Evolutionary conservation across 2,113 vertebrate species (phyloP), one percentile per base, ranked within the genome.

Genomic region (Charadrius vociferus): DNA sequence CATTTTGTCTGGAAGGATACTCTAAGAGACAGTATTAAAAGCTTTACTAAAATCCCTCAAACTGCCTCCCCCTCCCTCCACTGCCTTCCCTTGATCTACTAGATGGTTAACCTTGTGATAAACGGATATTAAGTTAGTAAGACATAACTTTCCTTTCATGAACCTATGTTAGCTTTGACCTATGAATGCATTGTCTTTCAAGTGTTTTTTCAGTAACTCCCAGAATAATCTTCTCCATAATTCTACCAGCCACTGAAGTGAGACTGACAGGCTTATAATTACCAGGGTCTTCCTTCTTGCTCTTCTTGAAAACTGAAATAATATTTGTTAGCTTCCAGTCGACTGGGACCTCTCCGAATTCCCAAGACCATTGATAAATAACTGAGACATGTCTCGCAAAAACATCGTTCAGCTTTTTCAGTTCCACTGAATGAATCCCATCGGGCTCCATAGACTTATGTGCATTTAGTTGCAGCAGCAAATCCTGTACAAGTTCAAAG

Each of bases 1-100:
- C 20, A 53, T 49, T 43, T 83, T 70, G 6, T 67, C 43, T 21
- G 23, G 19, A 61, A 71, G 16, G 14, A 56, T n/a, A 62, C 5
- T 87, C 10, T 81, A 26, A 72, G 9, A 72, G 4, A 47, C 4
- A 17, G 5, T 7, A 63, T 53, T 49, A 80, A 87, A 81, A 58
- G 1, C 6, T 77, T 87, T 81, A 7, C 7, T 22, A 29, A 83
- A 93, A 83, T 61, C 11, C 56, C 21, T 59, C 19, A 17, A 36
- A 27, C 27, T 50, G 10, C 12, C 21, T 15, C 6, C 9, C 2
- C 0, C 5, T 5, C 14, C 29, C 9, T 43, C 5, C 0, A 0
- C 9, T 87, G 23, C 3, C 17, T 49, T 81, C 6, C 10, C 7
- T 55, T 80, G 3, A 53, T 58, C 32, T 15, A 23, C 5, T 55